Base-by-base conservation (phyloP, 2,888 invertebrate species). In the Siphlonurus alternatus region DNA sequence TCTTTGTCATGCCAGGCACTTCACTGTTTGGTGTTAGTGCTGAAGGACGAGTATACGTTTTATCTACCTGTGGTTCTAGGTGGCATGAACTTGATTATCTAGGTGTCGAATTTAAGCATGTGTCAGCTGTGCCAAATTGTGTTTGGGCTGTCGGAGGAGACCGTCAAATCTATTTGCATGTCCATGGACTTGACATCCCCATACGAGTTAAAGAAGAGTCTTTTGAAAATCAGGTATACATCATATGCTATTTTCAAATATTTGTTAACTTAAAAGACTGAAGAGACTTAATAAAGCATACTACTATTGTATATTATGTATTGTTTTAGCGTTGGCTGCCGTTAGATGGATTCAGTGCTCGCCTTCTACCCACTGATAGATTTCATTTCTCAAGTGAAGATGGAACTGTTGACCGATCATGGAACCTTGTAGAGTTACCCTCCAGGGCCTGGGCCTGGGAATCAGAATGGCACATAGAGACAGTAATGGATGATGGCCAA, bases 381-480 rank as follows among this genome's bases (percentile, higher is more conserved):
- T 88, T 85, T 71, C 86, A 84, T 71, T 94, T 89, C 79, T 94
- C 93, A 18, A 89, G 86, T 69, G 83, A 83, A 70, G 91, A 93
- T 79, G 95, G 95, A 3, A 82, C 83, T 7, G 80, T 83, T 51
- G 88, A 90, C 71, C 80, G 91, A 65, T 83, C 86, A 38, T 86
- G 89, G 68, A 87, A 89, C 70, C 85, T 85, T 74, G 90, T 95
- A 66, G 80, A 89, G 67, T 76, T 95, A 61, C 95, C 95, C 3
- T 93, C 94, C 0, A 88, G 92, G 85, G 92, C 93, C 19, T 96
- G 95, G 95, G 89, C 92, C 72, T 96, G 95, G 95, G 95, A 96
- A 78, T 90, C 90, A 2, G 92, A 93, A 69, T 95, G 95, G 94
- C 86, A 88, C 70, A 78, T 92, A 64, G 92, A 93, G 73, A 59